Conservation (phyloP, 2,113 vertebrate genomes). For the Octodon degus region DNA sequence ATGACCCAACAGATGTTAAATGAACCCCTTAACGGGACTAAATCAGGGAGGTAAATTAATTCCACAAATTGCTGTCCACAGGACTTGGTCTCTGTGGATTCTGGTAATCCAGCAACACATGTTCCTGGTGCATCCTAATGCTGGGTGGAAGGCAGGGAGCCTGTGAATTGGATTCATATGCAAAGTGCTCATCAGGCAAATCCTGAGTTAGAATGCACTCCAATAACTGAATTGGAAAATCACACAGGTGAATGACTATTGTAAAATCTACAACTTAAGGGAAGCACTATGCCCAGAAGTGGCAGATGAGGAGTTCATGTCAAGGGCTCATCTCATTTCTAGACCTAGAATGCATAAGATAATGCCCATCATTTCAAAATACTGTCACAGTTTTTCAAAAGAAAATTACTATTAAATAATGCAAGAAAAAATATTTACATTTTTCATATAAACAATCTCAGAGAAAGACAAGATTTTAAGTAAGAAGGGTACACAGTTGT, state of each 20-base stretch:
- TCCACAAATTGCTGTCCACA: conserved; percentile 57
- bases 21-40: conserved; percentile 33
- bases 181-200: conserved; percentile 56
- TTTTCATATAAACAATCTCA: neutral
- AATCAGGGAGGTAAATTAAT: conserved; percentile 67
- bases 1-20: conserved; percentile 69
- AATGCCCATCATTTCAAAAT: neutral
- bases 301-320: conserved; percentile 15
- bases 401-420: neutral
- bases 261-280: conserved; percentile 35
- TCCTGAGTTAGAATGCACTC: conserved; percentile 29
- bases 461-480: neutral
- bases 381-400: conserved; percentile 24
- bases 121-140: neutral
- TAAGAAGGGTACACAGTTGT: neutral
- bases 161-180: conserved; percentile 53
- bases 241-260: conserved; percentile 23
- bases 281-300: neutral
- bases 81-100: neutral
- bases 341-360: neutral
- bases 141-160: conserved; percentile 39
- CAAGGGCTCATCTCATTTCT: neutral
- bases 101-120: neutral
- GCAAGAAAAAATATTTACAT: neutral
- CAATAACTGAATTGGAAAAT: conserved; percentile 53